Percentiles rank a stretch among this genome's conserved stretches.
These are phyloP conservation scores for Camponotus floridanus DNA, from an alignment of 1,140 invertebrate genomes.

Conservation along the genomic window DNA sequence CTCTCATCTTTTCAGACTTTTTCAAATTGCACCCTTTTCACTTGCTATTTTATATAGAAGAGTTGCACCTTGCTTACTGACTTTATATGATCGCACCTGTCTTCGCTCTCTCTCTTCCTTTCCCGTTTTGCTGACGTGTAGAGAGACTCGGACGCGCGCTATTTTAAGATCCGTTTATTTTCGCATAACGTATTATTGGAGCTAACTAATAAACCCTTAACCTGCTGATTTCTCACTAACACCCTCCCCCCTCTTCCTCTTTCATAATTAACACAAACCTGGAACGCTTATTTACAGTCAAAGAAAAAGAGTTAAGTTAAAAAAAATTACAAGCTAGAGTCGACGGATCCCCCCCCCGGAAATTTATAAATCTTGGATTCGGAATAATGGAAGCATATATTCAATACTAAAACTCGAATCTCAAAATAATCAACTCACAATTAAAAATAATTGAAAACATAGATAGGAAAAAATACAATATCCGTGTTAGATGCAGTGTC, in stretches of 20 bases:
- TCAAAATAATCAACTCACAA: conserved; percentile 30
- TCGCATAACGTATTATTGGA: conserved; percentile 53
- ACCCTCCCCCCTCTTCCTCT: neutral
- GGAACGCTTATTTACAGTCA: conserved; percentile 73
- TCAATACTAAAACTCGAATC: conserved; percentile 28
- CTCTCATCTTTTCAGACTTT: conserved; percentile 50
- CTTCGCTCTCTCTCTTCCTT: conserved; percentile 19
- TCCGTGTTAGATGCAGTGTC: conserved; percentile 79
- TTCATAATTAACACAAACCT: conserved; percentile 40
- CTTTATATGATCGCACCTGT: conserved; percentile 27
- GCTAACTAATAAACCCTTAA: conserved; percentile 57
- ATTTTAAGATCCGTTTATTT: conserved; percentile 69
- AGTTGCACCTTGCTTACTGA: conserved; percentile 33
- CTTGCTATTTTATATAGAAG: neutral
- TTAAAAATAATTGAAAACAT: conserved; percentile 75
- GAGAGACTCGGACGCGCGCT: conserved; percentile 50
- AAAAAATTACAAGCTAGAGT: conserved; percentile 59
- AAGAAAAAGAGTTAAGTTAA: conserved; percentile 55
- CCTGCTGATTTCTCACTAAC: conserved; percentile 46
- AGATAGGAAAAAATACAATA: conserved; percentile 79
- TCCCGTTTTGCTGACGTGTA: neutral
- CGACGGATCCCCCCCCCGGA: conserved; percentile 12
- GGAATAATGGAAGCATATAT: conserved; percentile 60
- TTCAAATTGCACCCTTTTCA: conserved; percentile 15
- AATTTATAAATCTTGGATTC: conserved; percentile 58